Base-by-base conservation (phyloP, 2,888 invertebrate genomes). In the Amiota mariae region DNA sequence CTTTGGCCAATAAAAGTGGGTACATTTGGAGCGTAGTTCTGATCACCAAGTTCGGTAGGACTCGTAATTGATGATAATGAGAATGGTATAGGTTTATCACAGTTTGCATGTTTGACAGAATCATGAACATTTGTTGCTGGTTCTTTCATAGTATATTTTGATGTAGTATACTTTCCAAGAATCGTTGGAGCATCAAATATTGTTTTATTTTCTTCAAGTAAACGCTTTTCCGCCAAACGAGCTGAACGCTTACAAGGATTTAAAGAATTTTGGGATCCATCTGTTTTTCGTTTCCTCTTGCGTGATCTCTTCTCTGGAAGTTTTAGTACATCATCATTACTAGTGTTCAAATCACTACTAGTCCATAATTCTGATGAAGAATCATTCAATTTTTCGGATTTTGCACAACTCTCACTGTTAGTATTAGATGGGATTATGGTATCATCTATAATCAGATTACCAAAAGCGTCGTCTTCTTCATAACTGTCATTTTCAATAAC, bases 161-260 rank as follows among this genome's bases (percentile, higher is more conserved):
- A n/a, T 54, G 61, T 75, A 54, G 75, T 75, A 73, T 75, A 75
- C 72, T 76, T 76, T 15, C 72, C 76, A 13, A 75, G 15, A 72
- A 74, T 66, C 13, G 73, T 49, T 1, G 74, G 72, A 1, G 36
- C 73, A 70, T 57, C 51, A 46, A 49, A 70, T 66, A 12, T 75
- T 1, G 13, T 36, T 77, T 64, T 59, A 54, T 24, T 54, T 20
- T 12, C 18, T 54, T 10, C 51, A 24, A 11, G 18, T 13, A 59
- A 71, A 47, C 47, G 76, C 9, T 79, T 77, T 2, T 72, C 76
- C 15, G 71, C 75, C 59, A 79, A 72, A n/a, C 79, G 77, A 54
- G 76, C 76, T 1, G 80, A 79, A 63, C 79, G 79, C 67, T 82
- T 82, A 48, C 77, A 79, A 13, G 72, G 59, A 12, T 56, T 48